Percentiles rank a stretch among this genome's conserved stretches.
phyloP scores from a whole-genome alignment of 1,140 invertebrate species.

The Micrasema minimum region DNA sequence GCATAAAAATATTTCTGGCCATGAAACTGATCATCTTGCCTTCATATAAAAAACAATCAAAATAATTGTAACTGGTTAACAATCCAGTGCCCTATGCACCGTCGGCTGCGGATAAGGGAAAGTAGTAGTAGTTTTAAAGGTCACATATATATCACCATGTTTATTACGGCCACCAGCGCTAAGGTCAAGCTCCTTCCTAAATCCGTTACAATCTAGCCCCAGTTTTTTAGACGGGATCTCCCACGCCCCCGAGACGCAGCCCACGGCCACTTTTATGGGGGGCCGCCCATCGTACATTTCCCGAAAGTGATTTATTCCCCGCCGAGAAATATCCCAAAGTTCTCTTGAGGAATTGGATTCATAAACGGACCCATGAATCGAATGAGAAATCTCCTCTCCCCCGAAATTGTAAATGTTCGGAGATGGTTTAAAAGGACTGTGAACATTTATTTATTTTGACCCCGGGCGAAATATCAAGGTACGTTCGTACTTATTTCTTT shows the following conservation, averaged over 20 bases:
- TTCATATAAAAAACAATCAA: too few relatives aligned
- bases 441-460: slow-evolving; percentile 21
- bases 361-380: slow-evolving; percentile 33
- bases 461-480: slow-evolving; percentile 1
- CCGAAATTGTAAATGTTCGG: slow-evolving; percentile 22
- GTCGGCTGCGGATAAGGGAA: too few relatives aligned
- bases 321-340: slow-evolving; percentile 27
- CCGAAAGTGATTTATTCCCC: slow-evolving; percentile 29
- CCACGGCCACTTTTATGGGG: slow-evolving; percentile 20
- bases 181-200: too few relatives aligned
- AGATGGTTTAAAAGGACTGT: slow-evolving; percentile 26
- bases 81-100: too few relatives aligned
- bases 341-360: slow-evolving; percentile 27
- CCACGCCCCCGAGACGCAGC: slow-evolving; percentile 1
- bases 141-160: too few relatives aligned
- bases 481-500: not conserved
- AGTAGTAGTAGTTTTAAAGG: too few relatives aligned
- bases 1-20: too few relatives aligned
- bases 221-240: slow-evolving; percentile 6
- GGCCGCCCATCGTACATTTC: slow-evolving; percentile 23
- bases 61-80: too few relatives aligned
- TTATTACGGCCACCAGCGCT: too few relatives aligned
- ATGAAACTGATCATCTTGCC: too few relatives aligned
- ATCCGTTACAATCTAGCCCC: not conserved
- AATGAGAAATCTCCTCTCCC: slow-evolving; percentile 16